Evolutionary conservation across 2,113 vertebrate species (phyloP).

Genomic region (Zosterops borbonicus): DNA sequence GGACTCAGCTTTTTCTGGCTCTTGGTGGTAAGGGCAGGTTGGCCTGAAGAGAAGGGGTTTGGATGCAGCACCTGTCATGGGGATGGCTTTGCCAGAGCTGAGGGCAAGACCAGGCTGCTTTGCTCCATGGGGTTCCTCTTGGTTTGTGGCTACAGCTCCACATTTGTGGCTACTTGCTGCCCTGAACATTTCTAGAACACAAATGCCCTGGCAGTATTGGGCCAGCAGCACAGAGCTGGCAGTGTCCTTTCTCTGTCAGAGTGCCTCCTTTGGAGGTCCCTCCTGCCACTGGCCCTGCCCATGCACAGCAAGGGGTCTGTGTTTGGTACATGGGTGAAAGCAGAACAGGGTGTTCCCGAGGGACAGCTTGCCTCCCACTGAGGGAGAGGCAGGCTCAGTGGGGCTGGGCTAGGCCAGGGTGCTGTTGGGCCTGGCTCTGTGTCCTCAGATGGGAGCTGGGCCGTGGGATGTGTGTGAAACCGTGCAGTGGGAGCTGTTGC

Average conservation of each 20-base stretch:
- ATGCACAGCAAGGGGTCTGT: accelerated
- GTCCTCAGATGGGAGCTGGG: neutral
- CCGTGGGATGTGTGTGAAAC: neutral
- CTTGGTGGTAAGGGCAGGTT: neutral
- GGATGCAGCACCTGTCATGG: accelerated
- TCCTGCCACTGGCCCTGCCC: accelerated
- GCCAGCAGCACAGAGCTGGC: neutral
- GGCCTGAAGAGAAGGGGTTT: neutral
- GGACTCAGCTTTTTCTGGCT: neutral
- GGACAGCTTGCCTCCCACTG: neutral
- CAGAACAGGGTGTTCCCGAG: neutral
- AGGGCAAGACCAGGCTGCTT: neutral
- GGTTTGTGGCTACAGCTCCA: neutral
- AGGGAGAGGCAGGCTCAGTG: neutral
- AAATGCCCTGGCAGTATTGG: accelerated
- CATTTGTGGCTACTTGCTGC: neutral
- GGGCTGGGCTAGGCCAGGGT: neutral
- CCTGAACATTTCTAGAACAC: accelerated
- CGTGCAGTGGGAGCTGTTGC: neutral
- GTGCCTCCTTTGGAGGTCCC: neutral
- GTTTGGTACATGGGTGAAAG: accelerated
- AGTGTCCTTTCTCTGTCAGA: accelerated
- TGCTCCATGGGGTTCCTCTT: neutral
- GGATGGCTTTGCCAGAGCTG: neutral
- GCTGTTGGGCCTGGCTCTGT: neutral